Evolutionary conservation across 2,888 invertebrate species (phyloP), one percentile per base, ranked within the genome.

Genomic region (Hyalella azteca): DNA sequence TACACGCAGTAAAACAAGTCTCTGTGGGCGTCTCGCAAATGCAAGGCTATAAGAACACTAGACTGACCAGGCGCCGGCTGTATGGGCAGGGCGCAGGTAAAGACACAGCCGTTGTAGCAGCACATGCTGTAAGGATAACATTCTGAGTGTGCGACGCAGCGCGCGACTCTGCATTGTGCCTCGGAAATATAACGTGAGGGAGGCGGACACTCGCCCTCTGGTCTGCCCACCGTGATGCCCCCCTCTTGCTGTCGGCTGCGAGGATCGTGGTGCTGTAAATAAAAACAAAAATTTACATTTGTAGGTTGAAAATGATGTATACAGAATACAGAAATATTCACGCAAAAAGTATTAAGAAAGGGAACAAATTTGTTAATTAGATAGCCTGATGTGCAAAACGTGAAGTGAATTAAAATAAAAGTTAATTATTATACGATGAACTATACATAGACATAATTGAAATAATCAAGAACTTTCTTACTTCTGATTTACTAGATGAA

Each of bases 101-200:
- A 75, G 22, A 45, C 45, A 32, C 75, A 75, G 32, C 75, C 75
- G 45, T 75, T 75, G 75, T 41, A 75, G 75, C 75, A 75, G 29
- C 75, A 75, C 75, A 75, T 75, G n/a, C 45, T 75, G 29, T 75
- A 45, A 26, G 75, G 75, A n/a, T 75, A 75, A 45, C 75, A 75
- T 45, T 41, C 45, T 45, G 45, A 41, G 75, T 75, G 75, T 13
- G 75, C 40, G n/a, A 45, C 45, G 45, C 75, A 75, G 75, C 41
- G 45, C 11, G 75, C 3, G 26, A 26, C 41, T 15, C 5, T 7
- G 13, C 75, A 75, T 26, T 41, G 45, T 15, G 41, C 75, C 3
- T 40, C 41, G 26, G 75, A 45, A 5, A 75, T 32, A 45, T 40
- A 75, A 22, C 45, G 75, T 9, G 45, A 40, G 3, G 75, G 45